A percentile compares a stretch with the other conserved stretches of the same genome.
These are phyloP conservation scores for Oncorhynchus clarkii DNA, from an alignment of 2,113 vertebrate genomes.

Conservation along the genomic window DNA sequence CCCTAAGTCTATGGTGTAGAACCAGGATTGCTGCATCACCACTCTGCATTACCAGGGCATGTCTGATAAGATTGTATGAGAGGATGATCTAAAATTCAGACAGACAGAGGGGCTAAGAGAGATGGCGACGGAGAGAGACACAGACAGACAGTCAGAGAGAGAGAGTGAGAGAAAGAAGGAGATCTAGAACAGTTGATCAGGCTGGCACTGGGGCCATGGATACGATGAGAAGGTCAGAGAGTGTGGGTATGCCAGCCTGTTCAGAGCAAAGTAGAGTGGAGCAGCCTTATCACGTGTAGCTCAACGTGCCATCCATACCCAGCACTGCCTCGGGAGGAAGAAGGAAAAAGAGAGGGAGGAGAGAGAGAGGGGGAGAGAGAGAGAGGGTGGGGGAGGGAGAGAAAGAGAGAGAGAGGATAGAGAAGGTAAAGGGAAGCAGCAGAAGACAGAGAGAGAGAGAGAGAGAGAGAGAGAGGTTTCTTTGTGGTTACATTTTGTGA, in stretches of 20 bases:
- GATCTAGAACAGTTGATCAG: conserved; percentile 16
- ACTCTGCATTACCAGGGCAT: background rate
- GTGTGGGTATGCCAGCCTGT: background rate
- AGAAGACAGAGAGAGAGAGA: background rate
- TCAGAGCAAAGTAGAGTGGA: background rate
- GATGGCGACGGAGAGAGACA: background rate
- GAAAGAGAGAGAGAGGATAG: background rate
- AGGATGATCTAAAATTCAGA: background rate
- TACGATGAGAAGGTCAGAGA: conserved; percentile 36
- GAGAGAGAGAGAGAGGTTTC: background rate
- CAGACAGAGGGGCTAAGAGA: background rate
- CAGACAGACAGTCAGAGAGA: background rate
- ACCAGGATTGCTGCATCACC: background rate
- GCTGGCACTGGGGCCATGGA: conserved; percentile 40
- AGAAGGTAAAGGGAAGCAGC: background rate
- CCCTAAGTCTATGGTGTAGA: background rate
- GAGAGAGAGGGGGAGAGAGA: background rate
- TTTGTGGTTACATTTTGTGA: background rate
- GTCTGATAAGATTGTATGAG: background rate
- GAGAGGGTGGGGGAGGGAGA: background rate
- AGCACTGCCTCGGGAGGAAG: conserved; percentile 30
- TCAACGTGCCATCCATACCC: conserved; percentile 49
- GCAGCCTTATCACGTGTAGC: conserved; percentile 53
- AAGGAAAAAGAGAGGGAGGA: background rate
- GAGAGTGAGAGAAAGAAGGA: background rate